phyloP scores from a whole-genome alignment of 2,888 invertebrate species.

The Biston betularia region DNA sequence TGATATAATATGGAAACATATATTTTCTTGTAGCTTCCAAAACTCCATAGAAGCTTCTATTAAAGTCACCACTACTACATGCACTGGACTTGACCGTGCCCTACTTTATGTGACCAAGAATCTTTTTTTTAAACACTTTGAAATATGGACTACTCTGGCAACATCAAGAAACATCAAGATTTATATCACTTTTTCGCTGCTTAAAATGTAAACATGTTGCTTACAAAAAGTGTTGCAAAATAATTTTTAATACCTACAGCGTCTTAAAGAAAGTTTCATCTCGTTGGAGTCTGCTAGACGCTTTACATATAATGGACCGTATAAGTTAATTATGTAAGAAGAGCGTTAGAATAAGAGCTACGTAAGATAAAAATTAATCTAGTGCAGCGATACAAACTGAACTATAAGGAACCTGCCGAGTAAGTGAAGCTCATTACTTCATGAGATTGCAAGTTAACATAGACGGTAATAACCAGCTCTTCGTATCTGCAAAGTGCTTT shows the following conservation, averaged over 20 bases:
- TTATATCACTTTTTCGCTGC: too few relatives aligned
- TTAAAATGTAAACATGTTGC: too few relatives aligned
- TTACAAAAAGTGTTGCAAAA: not conserved
- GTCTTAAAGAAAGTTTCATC: not conserved
- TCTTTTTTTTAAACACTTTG: too few relatives aligned
- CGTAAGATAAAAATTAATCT: slow-evolving; percentile 11
- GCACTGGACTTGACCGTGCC: too few relatives aligned
- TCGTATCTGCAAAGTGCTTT: not conserved
- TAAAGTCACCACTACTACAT: too few relatives aligned
- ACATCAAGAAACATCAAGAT: too few relatives aligned
- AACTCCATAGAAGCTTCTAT: too few relatives aligned
- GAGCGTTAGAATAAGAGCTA: slow-evolving; percentile 3
- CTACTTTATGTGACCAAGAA: too few relatives aligned
- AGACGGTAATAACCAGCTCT: slow-evolving; percentile 9
- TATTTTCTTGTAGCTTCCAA: too few relatives aligned
- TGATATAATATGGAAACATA: too few relatives aligned
- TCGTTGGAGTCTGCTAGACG: not conserved
- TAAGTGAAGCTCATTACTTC: slow-evolving; percentile 13
- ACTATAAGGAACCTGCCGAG: slow-evolving; percentile 8
- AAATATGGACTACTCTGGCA: too few relatives aligned
- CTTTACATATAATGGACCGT: not conserved
- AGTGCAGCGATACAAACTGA: slow-evolving; percentile 16
- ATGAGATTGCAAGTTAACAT: slow-evolving; percentile 11
- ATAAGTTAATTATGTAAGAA: slow-evolving; percentile 3
- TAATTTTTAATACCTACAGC: not conserved